These are phyloP conservation scores for Drosophila planitibia DNA, from an alignment of 2,888 invertebrate genomes.

Conservation along the genomic window DNA sequence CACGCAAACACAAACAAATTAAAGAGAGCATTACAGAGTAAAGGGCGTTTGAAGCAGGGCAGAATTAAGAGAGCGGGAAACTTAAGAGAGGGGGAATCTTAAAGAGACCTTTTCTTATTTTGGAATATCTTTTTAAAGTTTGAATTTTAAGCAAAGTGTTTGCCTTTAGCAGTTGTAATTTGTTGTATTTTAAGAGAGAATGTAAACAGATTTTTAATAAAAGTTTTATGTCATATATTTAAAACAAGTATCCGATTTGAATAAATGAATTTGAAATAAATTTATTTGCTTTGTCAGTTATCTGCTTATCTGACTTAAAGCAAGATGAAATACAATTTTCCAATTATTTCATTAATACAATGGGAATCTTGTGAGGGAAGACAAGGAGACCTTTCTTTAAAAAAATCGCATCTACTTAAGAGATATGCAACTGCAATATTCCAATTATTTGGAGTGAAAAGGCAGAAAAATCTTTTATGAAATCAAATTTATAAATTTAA, in stretches of 20 bases:
- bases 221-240: not conserved
- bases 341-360: not conserved
- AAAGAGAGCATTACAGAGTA: not conserved
- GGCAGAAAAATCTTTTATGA: not conserved
- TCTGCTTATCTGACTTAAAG: not conserved
- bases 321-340: not conserved
- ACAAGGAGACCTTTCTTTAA: not conserved
- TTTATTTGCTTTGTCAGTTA: not conserved
- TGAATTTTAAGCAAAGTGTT: no score
- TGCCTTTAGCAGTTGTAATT: not conserved
- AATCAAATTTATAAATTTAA: not conserved
- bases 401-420: accelerated
- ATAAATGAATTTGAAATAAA: not conserved
- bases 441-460: not conserved
- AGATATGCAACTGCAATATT: not conserved
- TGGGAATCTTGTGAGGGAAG: not conserved
- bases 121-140: not conserved
- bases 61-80: not conserved
- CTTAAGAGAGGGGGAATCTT: not conserved
- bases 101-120: not conserved
- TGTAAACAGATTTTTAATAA: accelerated
- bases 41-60: not conserved
- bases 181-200: not conserved
- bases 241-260: not conserved
- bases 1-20: not conserved